Conservation (phyloP, 2,113 vertebrate species). For the Larimichthys polyactis region DNA sequence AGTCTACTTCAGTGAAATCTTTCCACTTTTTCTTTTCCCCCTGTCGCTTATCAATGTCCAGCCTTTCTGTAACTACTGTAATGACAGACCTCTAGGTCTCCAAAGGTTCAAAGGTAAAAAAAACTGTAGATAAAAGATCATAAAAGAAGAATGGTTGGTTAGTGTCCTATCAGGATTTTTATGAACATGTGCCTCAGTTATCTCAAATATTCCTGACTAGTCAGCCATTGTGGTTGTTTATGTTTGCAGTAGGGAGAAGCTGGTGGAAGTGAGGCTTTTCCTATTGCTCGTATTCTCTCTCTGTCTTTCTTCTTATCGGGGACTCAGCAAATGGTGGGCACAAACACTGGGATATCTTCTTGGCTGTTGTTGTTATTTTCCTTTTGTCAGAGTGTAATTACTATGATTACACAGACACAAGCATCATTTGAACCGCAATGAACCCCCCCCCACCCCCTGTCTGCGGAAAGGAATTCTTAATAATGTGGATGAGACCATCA, state of each 20-base stretch:
- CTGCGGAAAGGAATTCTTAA: slow-evolving; percentile 43
- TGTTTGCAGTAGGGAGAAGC: slow-evolving; percentile 13
- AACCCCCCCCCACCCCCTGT: background rate
- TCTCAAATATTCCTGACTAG: background rate
- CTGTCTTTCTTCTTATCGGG: background rate
- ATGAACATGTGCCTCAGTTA: background rate
- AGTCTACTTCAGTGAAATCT: background rate
- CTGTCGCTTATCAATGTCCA: background rate
- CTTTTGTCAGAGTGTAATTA: slow-evolving; percentile 28
- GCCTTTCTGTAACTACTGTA: background rate
- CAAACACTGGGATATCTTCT: background rate
- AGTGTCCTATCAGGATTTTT: slow-evolving; percentile 1
- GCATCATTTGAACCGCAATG: slow-evolving; percentile 20
- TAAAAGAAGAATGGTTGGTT: slow-evolving; percentile 22
- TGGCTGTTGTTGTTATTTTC: slow-evolving; percentile 7
- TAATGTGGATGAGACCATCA: slow-evolving; percentile 47
- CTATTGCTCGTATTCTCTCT: background rate
- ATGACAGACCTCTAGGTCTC: background rate
- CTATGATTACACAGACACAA: slow-evolving; percentile 22
- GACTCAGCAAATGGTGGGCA: background rate
- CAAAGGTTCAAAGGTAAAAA: slow-evolving; percentile 48
- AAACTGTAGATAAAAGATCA: slow-evolving; percentile 23
- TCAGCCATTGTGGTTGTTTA: slow-evolving; percentile 22
- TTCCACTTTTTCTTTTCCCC: background rate
- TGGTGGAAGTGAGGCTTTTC: background rate